These are phyloP conservation scores for Aleiodes leptofemur DNA, from an alignment of 2,888 invertebrate species.

Conservation along the genomic window DNA sequence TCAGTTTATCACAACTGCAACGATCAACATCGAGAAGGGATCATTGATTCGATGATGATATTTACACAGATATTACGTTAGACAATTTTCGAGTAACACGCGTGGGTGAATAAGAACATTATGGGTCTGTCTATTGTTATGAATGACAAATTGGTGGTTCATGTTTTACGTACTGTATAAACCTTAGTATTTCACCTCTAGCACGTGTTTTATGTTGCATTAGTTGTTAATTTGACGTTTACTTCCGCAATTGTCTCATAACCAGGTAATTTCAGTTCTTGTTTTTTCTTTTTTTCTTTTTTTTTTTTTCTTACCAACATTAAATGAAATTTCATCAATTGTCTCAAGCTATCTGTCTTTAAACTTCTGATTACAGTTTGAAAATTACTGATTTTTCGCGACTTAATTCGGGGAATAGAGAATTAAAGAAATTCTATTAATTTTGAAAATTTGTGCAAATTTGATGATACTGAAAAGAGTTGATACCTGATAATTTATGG, in stretches of 20 bases:
- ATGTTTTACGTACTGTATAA: background rate
- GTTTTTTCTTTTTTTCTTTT: too few relatives aligned
- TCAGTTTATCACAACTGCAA: too few relatives aligned
- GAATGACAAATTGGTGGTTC: conserved; percentile 32
- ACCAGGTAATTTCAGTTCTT: conserved; percentile 28
- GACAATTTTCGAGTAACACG: conserved; percentile 2
- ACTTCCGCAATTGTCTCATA: conserved; percentile 20
- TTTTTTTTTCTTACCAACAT: too few relatives aligned
- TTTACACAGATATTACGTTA: conserved; percentile 15
- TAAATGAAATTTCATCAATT: too few relatives aligned
- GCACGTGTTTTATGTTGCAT: conserved; percentile 5
- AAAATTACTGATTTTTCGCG: too few relatives aligned
- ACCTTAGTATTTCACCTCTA: conserved; percentile 10
- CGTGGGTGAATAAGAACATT: conserved; percentile 27
- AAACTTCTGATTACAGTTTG: too few relatives aligned
- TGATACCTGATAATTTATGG: too few relatives aligned
- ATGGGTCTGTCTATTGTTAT: conserved; percentile 20
- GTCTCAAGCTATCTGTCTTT: too few relatives aligned
- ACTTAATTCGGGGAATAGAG: too few relatives aligned
- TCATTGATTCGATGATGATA: conserved; percentile 1
- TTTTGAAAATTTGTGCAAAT: too few relatives aligned
- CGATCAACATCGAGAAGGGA: background rate
- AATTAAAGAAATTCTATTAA: too few relatives aligned
- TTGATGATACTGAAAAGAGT: too few relatives aligned
- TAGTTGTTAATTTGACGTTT: background rate